Base-by-base conservation (phyloP, 1,140 invertebrate genomes). In the Procambarus virginalis region DNA sequence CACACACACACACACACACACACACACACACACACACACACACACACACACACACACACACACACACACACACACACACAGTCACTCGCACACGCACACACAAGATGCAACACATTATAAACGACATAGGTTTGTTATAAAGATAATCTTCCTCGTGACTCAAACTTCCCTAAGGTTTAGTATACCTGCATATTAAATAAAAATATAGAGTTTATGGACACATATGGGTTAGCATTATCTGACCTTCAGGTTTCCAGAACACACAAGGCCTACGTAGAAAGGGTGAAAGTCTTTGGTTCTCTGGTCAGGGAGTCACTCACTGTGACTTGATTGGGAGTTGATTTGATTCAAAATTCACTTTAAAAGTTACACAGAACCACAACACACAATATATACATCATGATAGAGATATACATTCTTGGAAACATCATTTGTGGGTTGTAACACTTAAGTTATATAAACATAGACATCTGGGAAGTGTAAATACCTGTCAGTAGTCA, bases 271-370 rank as follows among this genome's bases (percentile, higher is more conserved):
- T 17, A 68, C 64, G 5, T 68, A 5, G 12, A n/a, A 68, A 17
- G 4, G 20, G 14, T 68, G 64, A 68, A 17, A 12, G 12, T 5
- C 51, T 55, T 55, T 73, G 20, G 22, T 22, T 73, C n/a, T 17
- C 22, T 22, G 10, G 68, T 34, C 68, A 73, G 20, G 6, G n/a
- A 73, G 6, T 6, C 4, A 34, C 34, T 34, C 12, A 55, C 22
- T 34, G 34, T 34, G 34, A 34, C 34, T 34, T 5, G 68, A 73
- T 73, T n/a, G 5, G 34, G 68, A 8, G 20, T 22, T 73, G 6
- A 73, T 73, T 73, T 73, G n/a, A 34, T 73, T 73, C n/a, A 20
- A 73, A n/a, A 34, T 8, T 73, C 68, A 73, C n/a, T 73, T 73
- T 73, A 73, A 2, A 73, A 73, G 5, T 8, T 34, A 34, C 68